These are phyloP conservation scores for Nemapogon koenigi DNA, from an alignment of 2,888 invertebrate species.

Conservation along the genomic window DNA sequence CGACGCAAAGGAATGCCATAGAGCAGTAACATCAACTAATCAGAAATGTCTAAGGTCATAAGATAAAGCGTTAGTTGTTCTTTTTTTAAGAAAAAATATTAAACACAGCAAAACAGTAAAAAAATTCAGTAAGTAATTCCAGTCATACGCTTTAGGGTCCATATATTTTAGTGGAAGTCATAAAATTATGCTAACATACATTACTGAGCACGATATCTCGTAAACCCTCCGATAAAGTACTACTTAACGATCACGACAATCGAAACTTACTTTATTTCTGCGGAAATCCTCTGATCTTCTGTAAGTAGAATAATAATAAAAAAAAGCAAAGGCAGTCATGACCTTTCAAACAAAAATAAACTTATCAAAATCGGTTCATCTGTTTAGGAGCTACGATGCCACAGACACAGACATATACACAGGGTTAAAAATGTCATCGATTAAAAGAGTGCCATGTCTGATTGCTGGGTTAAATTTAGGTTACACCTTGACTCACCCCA, in stretches of 20 bases:
- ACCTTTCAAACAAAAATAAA: no score
- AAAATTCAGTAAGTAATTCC: conserved; percentile 2
- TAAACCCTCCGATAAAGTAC: conserved; percentile 4
- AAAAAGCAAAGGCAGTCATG: no score
- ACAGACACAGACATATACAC: no score
- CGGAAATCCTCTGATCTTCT: neutral
- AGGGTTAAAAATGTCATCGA: no score
- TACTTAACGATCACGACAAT: conserved; percentile 1
- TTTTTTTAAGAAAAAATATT: neutral
- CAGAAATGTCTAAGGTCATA: neutral
- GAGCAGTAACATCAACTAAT: no score
- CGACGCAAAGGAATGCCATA: no score
- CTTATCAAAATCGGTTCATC: no score
- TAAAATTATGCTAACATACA: conserved; percentile 9
- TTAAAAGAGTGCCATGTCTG: no score
- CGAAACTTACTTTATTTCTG: conserved; percentile 3
- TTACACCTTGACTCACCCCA: no score
- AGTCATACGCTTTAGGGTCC: conserved; percentile 4
- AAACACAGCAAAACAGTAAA: neutral
- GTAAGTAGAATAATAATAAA: neutral
- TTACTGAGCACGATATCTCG: conserved; percentile 5
- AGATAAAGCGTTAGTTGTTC: neutral
- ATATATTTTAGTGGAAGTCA: conserved; percentile 4
- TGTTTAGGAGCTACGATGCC: no score
- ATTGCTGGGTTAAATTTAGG: no score